phyloP scores from a whole-genome alignment of 2,113 vertebrate genomes.

The Erinaceus europaeus region DNA sequence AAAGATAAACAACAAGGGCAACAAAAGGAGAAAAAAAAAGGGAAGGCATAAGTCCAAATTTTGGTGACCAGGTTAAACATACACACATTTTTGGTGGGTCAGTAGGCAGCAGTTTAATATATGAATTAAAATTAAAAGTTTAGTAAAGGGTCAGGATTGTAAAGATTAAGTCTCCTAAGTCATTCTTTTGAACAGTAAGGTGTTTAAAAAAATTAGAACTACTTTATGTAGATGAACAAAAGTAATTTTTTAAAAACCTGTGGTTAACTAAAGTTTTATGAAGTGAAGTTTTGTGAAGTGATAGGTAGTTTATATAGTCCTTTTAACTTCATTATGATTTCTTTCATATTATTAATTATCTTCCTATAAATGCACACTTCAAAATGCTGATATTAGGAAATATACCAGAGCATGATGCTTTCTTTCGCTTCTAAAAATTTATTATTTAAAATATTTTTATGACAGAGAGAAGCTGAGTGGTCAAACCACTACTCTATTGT shows the following conservation, averaged over 20 bases:
- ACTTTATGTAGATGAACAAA: constrained; percentile 3
- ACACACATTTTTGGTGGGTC: too few relatives aligned
- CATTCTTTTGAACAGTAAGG: not conserved
- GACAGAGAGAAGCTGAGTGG: too few relatives aligned
- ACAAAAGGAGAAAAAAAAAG: too few relatives aligned
- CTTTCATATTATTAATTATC: constrained; percentile 34
- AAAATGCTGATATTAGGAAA: constrained; percentile 2
- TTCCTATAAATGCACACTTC: not conserved
- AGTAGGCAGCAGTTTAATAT: not conserved
- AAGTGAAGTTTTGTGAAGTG: too few relatives aligned
- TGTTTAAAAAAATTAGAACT: constrained; percentile 2
- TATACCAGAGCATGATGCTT: not conserved
- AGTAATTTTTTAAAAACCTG: constrained; percentile 10
- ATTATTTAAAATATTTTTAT: too few relatives aligned
- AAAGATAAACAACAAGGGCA: too few relatives aligned
- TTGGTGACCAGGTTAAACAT: too few relatives aligned
- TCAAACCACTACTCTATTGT: too few relatives aligned
- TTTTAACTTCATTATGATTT: not conserved
- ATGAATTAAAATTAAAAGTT: constrained; percentile 34
- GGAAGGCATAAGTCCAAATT: too few relatives aligned
- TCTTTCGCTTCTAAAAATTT: too few relatives aligned
- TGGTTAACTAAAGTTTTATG: too few relatives aligned
- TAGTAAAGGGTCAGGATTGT: not conserved
- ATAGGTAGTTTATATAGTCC: not conserved
- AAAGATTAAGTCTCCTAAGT: constrained; percentile 22